Conservation (phyloP, 2,888 invertebrate species). For the Amphipoea lucens region DNA sequence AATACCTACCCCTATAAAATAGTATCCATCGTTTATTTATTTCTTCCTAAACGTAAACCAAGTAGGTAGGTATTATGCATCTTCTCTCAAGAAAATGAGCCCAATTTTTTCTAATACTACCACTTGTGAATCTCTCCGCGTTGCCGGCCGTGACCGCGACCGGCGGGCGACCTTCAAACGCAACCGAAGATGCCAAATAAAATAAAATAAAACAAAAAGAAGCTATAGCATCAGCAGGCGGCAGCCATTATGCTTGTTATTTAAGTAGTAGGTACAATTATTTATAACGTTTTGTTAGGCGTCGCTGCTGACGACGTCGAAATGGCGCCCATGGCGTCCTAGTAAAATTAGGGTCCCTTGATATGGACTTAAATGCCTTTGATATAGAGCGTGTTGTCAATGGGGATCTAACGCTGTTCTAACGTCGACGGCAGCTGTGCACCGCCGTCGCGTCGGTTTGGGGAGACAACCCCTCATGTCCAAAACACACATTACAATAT, state of each 20-base stretch:
- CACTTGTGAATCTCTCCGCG: neutral
- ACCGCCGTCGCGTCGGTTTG: constrained; percentile 54
- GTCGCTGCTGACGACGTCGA: neutral
- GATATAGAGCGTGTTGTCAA: constrained; percentile 26
- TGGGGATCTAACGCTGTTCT: constrained; percentile 72
- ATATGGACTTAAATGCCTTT: neutral
- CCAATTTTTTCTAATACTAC: neutral
- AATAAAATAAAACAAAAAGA: constrained; percentile 2
- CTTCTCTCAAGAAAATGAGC: constrained; percentile 1
- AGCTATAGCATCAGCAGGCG: neutral
- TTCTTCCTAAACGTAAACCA: neutral
- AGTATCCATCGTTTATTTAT: neutral
- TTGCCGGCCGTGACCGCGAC: constrained; percentile 25
- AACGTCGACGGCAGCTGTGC: constrained; percentile 75
- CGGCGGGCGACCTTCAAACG: constrained; percentile 35
- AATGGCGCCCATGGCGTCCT: neutral
- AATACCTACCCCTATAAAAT: neutral
- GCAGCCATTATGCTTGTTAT: neutral
- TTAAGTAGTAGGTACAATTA: neutral
- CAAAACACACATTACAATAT: constrained; percentile 75
- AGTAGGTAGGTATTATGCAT: neutral
- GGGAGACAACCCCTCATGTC: constrained; percentile 77
- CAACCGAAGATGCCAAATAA: constrained; percentile 23
- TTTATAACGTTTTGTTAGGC: too few species aligned
- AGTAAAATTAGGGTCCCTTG: neutral